These are phyloP conservation scores for Emydura subglobosa DNA, from an alignment of 2,113 vertebrate genomes.

Conservation along the genomic window DNA sequence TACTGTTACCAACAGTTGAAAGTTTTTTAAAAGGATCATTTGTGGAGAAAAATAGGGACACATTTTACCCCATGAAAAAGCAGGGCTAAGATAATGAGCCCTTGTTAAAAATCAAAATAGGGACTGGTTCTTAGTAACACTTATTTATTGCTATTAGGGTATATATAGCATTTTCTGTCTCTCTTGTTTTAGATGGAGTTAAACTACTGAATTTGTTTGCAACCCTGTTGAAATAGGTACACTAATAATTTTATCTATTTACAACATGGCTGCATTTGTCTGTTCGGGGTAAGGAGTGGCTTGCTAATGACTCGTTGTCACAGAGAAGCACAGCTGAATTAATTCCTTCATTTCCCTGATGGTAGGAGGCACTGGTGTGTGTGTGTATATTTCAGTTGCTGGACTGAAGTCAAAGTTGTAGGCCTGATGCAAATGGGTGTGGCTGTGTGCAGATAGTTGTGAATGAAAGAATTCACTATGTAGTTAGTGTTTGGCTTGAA, in stretches of 20 bases:
- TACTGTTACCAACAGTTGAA: neutral
- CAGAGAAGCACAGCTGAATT: neutral
- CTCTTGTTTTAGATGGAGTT: neutral
- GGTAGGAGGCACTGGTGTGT: neutral
- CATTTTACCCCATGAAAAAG: neutral
- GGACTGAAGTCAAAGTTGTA: constrained; percentile 2
- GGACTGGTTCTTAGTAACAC: neutral
- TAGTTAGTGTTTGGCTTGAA: neutral
- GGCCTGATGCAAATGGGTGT: neutral
- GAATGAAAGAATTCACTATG: constrained; percentile 19
- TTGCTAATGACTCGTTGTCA: neutral
- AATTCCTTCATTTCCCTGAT: neutral
- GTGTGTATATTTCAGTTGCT: constrained; percentile 9
- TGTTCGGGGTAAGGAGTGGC: fast-evolving
- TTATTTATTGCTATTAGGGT: neutral
- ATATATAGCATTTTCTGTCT: neutral
- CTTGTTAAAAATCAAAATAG: neutral
- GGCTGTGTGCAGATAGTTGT: neutral
- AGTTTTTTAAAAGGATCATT: neutral
- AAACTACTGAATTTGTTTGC: neutral
- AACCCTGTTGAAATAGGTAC: neutral
- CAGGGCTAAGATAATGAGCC: neutral
- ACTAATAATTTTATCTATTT: neutral
- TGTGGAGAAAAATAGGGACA: neutral
- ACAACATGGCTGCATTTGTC: fast-evolving